A percentile compares a stretch with the other conserved stretches of the same genome.
phyloP scores from a whole-genome alignment of 2,113 vertebrate species.

The Drymodes brunneopygia region DNA sequence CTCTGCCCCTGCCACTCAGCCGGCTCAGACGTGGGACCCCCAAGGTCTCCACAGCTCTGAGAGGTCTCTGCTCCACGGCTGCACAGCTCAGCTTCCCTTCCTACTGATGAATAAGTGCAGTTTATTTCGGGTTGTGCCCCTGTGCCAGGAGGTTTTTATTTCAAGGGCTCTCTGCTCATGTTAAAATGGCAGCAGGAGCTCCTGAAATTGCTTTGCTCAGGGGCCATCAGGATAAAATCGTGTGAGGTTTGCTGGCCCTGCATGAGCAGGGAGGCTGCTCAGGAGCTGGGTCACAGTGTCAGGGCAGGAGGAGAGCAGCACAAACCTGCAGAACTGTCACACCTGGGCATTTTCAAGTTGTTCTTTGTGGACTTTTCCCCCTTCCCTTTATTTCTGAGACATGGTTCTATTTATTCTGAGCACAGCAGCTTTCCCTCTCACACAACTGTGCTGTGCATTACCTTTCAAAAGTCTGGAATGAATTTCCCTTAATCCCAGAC shows the following conservation, averaged over 20 bases:
- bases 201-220: slow-evolving; percentile 25
- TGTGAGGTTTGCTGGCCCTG: neutral
- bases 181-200: slow-evolving; percentile 8
- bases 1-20: neutral
- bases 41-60: neutral
- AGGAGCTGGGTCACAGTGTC: neutral
- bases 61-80: neutral
- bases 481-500: neutral
- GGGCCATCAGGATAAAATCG: neutral
- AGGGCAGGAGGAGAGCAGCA: neutral
- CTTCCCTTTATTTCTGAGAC: neutral
- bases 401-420: neutral
- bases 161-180: neutral
- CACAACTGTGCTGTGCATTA: neutral
- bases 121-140: neutral
- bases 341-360: fast-evolving
- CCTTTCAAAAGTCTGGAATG: neutral
- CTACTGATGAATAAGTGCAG: neutral
- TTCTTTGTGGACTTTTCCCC: fast-evolving
- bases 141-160: slow-evolving; percentile 15
- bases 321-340: neutral
- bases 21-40: fast-evolving
- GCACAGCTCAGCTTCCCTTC: neutral
- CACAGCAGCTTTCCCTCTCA: neutral
- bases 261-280: neutral